Conservation (phyloP, 2,888 invertebrate genomes). For the Cheilosia vulpina region DNA sequence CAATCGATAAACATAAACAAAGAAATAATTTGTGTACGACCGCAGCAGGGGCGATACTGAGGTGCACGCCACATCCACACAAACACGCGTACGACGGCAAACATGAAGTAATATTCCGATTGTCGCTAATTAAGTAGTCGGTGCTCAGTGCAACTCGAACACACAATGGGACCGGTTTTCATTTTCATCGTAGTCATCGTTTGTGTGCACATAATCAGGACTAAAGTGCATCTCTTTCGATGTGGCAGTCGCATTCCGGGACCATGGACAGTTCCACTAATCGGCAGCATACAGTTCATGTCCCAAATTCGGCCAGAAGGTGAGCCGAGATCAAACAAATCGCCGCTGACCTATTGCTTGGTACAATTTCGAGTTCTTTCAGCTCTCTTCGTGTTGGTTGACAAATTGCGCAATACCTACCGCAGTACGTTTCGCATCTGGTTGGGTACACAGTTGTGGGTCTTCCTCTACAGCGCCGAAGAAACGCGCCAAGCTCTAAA, state of each 20-base stretch:
- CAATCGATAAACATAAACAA: not conserved
- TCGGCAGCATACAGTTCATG: conserved; percentile 82
- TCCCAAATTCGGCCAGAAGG: conserved; percentile 81
- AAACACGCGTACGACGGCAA: not conserved
- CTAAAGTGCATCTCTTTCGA: conserved; percentile 76
- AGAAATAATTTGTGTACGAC: conserved; percentile 5
- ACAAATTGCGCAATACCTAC: conserved; percentile 78
- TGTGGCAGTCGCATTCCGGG: conserved; percentile 79
- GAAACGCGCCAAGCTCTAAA: conserved; percentile 80
- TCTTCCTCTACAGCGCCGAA: conserved; percentile 80
- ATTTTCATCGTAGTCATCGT: conserved; percentile 41
- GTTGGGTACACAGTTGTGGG: conserved; percentile 81
- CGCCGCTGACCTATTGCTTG: not conserved
- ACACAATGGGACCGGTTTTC: conserved; percentile 42
- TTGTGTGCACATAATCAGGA: conserved; percentile 65
- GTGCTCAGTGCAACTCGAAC: conserved; percentile 20
- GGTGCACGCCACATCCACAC: not conserved
- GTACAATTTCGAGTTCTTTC: not conserved
- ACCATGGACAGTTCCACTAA: conserved; percentile 81
- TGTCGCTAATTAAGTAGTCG: not conserved
- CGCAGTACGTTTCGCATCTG: conserved; percentile 80
- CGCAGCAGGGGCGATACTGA: not conserved
- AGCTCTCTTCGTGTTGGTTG: conserved; percentile 79
- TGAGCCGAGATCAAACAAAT: conserved; percentile 76
- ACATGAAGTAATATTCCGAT: not conserved